Base-by-base conservation (phyloP, 2,888 invertebrate species). In the Trachelus iudaicus region DNA sequence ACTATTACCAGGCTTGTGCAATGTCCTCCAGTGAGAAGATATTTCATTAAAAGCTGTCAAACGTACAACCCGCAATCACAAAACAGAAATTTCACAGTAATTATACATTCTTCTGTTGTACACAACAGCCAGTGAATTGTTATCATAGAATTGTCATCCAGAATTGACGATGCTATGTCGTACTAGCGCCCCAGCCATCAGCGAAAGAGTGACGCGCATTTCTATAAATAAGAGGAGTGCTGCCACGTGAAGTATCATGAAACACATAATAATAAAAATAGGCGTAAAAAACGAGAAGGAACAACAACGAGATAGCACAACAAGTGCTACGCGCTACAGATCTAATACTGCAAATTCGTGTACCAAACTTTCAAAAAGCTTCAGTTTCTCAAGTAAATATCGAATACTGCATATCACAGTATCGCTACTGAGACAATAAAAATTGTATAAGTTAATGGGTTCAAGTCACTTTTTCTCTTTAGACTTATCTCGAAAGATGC, bases 251-350 rank as follows among this genome's bases (percentile, higher is more conserved):
- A 69, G 35, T 13, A 40, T 34, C 76, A 40, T 75, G 35, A 15
- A 34, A 76, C 34, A 56, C 74, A 75, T 78, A 31, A 71, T 69
- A 13, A 30, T 71, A 31, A 33, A 71, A 71, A 13, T 15, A 31
- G 71, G 12, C 34, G 34, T 6, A 71, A 33, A 71, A 69, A 15
- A 71, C 71, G 2, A 71, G 12, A 71, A 11, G 11, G 2, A 40
- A 23, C 23, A n/a, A n/a, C n/a, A n/a, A n/a, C n/a, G n/a, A n/a
- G n/a, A 0, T 56, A 56, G 23, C 56, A 56, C 6, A 56, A 23
- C 56, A 56, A 23, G 9, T 56, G 56, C 40, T 15, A 15, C 40
- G 40, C 40, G 15, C 23, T 56, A 56, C 1, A 23, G 23, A 15
- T 56, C 23, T 56, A 1, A 9, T 56, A 23, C 56, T 23, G 23